Conservation (phyloP, 2,113 vertebrate species). For the Pterocles orientalis region DNA sequence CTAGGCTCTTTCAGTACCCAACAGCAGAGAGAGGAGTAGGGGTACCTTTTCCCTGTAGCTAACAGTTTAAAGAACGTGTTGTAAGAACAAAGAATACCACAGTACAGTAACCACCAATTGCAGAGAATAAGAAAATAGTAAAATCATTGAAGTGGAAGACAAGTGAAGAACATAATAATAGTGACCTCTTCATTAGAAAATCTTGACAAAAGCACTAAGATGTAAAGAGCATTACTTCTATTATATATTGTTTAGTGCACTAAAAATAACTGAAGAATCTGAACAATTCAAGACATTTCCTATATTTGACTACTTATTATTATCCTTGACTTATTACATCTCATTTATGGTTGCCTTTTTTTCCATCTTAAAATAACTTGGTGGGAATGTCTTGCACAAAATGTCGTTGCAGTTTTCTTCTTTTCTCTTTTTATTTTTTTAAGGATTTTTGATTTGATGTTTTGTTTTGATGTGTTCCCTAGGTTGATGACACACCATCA, state of each 20-base stretch:
- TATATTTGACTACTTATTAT: not conserved
- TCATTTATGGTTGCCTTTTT: not conserved
- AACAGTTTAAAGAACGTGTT: not conserved
- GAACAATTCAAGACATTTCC: not conserved
- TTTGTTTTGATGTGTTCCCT: not conserved
- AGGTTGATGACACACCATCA: not conserved
- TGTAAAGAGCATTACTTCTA: not conserved
- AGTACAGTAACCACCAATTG: not conserved
- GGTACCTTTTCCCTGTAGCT: not conserved
- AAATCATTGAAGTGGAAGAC: not conserved
- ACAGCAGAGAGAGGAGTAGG: not conserved
- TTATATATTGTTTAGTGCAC: not conserved
- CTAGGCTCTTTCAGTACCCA: not conserved
- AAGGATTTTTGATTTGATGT: not conserved
- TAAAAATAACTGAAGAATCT: constrained; percentile 12
- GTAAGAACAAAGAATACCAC: not conserved
- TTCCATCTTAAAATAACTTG: not conserved
- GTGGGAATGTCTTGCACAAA: not conserved
- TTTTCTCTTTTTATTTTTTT: not conserved
- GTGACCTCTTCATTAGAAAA: not conserved
- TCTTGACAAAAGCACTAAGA: not conserved
- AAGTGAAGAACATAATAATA: not conserved
- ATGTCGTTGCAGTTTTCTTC: not conserved
- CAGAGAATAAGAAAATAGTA: not conserved
- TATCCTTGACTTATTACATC: not conserved